Evolutionary conservation across 2,888 invertebrate genomes (phyloP), one percentile per base, ranked within the genome.

Genomic region (Drosophila meridiana): DNA sequence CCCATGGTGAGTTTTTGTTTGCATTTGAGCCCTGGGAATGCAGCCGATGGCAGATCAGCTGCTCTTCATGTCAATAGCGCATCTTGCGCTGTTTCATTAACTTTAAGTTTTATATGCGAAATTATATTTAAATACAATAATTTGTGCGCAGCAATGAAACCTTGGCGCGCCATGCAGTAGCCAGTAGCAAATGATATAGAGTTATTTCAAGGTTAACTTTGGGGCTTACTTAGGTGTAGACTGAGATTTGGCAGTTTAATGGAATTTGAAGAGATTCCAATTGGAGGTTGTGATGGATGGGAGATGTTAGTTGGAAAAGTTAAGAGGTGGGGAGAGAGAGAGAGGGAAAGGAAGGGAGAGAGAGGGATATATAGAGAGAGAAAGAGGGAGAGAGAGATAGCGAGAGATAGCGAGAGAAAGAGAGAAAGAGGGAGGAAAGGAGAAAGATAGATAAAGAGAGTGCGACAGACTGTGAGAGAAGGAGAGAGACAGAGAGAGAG

Each of bases 71-170:
- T 82, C 85, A 86, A 89, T 87, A 76, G 76, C 85, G 80, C 85
- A 86, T 86, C 78, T 72, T 69, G 88, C 63, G 52, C 73, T 85
- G 87, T 74, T 89, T 80, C 85, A 85, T 89, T 89, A 85, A 72
- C 56, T 82, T 89, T 77, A 87, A 32, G 4, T 50, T 84, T 87
- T 85, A 77, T 84, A 80, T 81, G 65, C 73, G 53, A 77, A 87
- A 85, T 85, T 85, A 89, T 87, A 76, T 78, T 77, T 85, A 85
- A 85, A 87, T 74, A 88, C 86, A 84, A 84, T 84, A 77, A 85
- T 85, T 85, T 84, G 53, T 73, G 53, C 36, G 58, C 36, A 69
- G 67, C 38, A 83, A 80, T 71, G 40, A 69, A 64, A 5, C 38
- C 53, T 53, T 53, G 53, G 55, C 43, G 56, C 42, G 30, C 13